These are phyloP conservation scores for Nomada lathburiana DNA, from an alignment of 2,888 invertebrate species.

Conservation along the genomic window DNA sequence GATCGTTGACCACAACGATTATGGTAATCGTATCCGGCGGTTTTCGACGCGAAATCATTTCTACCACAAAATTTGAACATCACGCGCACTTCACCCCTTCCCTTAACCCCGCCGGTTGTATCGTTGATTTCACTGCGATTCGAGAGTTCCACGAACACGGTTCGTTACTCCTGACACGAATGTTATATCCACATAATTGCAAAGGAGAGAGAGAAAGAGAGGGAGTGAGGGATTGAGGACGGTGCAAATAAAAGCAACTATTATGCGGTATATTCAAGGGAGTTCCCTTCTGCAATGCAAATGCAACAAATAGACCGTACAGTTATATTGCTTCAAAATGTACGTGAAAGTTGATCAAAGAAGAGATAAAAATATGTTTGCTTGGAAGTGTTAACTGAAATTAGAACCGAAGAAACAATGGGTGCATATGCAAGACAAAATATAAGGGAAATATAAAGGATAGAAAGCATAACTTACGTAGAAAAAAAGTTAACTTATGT, in stretches of 20 bases:
- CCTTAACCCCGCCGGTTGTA: neutral
- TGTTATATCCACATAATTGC: slow-evolving; percentile 34
- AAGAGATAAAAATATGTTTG: neutral
- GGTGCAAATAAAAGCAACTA: slow-evolving; percentile 29
- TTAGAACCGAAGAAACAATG: neutral
- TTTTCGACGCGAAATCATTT: slow-evolving; percentile 52
- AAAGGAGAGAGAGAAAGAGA: neutral
- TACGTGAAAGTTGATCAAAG: neutral
- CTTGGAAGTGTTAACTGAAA: neutral
- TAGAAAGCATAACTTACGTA: neutral
- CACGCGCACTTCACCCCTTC: neutral
- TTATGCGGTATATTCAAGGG: slow-evolving; percentile 5
- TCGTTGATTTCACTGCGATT: slow-evolving; percentile 32
- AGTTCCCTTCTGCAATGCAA: slow-evolving; percentile 22
- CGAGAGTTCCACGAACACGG: slow-evolving; percentile 39
- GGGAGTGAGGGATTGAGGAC: too few species aligned
- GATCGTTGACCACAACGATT: slow-evolving; percentile 36
- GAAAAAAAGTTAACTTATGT: neutral
- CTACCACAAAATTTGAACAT: slow-evolving; percentile 41
- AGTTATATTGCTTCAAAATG: neutral
- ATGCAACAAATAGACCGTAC: neutral
- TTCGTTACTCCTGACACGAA: slow-evolving; percentile 36
- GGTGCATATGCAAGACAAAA: neutral
- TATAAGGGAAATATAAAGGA: neutral
- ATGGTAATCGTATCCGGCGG: slow-evolving; percentile 47